Evolutionary conservation across 2,113 vertebrate genomes (phyloP).

Genomic region (Condylura cristata): DNA sequence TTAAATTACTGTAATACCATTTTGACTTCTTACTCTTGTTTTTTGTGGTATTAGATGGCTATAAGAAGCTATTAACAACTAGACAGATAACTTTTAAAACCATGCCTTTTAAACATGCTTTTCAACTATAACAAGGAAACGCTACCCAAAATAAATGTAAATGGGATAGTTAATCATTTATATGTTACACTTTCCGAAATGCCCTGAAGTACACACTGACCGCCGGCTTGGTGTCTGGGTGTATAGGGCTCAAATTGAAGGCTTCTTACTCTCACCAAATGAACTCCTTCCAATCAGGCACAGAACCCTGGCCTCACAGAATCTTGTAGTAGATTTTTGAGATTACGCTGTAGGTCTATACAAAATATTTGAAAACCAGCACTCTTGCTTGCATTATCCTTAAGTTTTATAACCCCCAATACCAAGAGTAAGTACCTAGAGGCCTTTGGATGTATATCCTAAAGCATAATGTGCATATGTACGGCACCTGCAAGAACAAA

Average conservation of each 20-base stretch:
- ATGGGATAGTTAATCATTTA: background rate
- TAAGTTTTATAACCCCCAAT: background rate
- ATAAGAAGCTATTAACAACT: background rate
- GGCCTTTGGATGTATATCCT: background rate
- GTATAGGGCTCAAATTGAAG: background rate
- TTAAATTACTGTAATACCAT: background rate
- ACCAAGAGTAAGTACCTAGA: background rate
- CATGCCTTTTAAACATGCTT: background rate
- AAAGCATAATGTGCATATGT: background rate
- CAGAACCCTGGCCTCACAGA: background rate
- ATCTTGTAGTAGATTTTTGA: background rate
- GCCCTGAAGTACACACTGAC: background rate
- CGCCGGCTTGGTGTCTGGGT: background rate
- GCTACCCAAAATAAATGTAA: background rate
- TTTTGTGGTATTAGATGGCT: background rate
- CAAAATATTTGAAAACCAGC: background rate
- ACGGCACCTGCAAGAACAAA: background rate
- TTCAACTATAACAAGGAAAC: conserved; percentile 22
- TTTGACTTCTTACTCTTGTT: background rate
- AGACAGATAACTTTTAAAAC: background rate
- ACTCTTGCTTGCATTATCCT: background rate
- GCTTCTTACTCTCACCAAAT: background rate
- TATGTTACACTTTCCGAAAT: background rate
- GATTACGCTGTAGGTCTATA: background rate
- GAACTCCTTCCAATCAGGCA: background rate